These are phyloP conservation scores for Tenthredo scrophulariae DNA, from an alignment of 2,888 invertebrate species.

Conservation along the genomic window DNA sequence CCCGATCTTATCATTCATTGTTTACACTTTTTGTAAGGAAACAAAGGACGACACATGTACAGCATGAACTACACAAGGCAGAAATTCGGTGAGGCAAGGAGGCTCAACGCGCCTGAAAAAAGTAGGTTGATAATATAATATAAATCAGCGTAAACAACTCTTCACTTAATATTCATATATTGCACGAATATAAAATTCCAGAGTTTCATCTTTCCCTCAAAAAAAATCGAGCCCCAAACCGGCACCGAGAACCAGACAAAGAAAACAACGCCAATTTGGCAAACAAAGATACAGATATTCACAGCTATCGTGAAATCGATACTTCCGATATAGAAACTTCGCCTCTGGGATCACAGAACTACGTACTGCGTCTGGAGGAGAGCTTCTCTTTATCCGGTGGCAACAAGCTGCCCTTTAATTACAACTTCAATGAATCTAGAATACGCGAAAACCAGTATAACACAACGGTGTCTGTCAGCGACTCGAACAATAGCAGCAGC, in stretches of 20 bases:
- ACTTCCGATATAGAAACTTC: not conserved
- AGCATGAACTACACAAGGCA: not conserved
- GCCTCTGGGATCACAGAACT: slow-evolving; percentile 62
- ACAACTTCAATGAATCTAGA: not conserved
- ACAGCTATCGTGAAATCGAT: not conserved
- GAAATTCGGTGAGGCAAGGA: not conserved
- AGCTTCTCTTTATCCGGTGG: slow-evolving; percentile 60
- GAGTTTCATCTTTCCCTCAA: slow-evolving; percentile 20
- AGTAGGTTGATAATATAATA: not conserved
- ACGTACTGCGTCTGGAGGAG: slow-evolving; percentile 63
- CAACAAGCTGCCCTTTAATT: slow-evolving; percentile 54
- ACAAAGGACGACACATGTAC: not conserved
- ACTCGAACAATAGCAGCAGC: slow-evolving; percentile 70
- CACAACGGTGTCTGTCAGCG: slow-evolving; percentile 70
- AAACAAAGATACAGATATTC: not conserved
- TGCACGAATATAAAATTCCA: not conserved
- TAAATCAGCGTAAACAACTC: not conserved
- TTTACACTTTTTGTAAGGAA: not conserved
- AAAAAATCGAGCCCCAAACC: not conserved
- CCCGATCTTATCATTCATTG: not conserved
- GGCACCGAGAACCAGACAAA: not conserved
- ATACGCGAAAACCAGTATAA: not conserved
- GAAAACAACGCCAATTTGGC: not conserved
- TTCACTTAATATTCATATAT: not conserved
- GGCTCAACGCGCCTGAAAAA: not conserved